Evolutionary conservation across 2,888 invertebrate species (phyloP).

Genomic region (Tachina grossa): DNA sequence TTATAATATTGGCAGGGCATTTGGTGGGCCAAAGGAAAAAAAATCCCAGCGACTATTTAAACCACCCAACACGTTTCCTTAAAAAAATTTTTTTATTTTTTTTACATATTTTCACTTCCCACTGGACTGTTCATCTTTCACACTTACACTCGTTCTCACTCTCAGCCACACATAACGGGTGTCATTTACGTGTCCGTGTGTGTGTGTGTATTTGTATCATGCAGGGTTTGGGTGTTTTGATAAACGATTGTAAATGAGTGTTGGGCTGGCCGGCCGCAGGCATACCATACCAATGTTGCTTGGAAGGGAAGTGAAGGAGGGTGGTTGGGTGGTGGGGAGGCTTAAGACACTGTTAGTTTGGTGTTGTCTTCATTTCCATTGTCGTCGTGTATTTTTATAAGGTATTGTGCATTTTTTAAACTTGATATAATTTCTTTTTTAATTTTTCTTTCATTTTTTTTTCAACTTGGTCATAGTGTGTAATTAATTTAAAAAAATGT

Average conservation of each 20-base stretch:
- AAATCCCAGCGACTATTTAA: conserved; percentile 52
- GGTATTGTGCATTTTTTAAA: conserved; percentile 64
- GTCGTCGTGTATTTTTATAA: conserved; percentile 72
- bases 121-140: conserved; percentile 60
- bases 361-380: conserved; percentile 73
- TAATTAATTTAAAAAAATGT: conserved; percentile 70
- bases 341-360: conserved; percentile 45
- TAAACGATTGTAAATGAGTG: conserved; percentile 35
- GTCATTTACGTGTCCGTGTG: conserved; percentile 15
- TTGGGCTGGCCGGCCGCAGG: conserved; percentile 20
- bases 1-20: conserved; percentile 62
- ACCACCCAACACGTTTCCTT: conserved; percentile 43
- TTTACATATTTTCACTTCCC: conserved; percentile 12
- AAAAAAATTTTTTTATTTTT: background rate
- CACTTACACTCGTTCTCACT: conserved; percentile 50
- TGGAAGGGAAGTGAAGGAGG: background rate
- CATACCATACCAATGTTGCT: conserved; percentile 16
- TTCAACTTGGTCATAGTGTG: conserved; percentile 66
- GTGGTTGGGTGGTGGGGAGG: conserved; percentile 36
- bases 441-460: conserved; percentile 49
- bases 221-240: conserved; percentile 31
- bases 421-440: conserved; percentile 47
- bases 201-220: background rate
- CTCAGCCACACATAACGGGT: conserved; percentile 30
- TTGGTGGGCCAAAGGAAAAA: conserved; percentile 27